Base-by-base conservation (phyloP, 64 coral and sea anemone species). In the Pocillopora damicornis region DNA sequence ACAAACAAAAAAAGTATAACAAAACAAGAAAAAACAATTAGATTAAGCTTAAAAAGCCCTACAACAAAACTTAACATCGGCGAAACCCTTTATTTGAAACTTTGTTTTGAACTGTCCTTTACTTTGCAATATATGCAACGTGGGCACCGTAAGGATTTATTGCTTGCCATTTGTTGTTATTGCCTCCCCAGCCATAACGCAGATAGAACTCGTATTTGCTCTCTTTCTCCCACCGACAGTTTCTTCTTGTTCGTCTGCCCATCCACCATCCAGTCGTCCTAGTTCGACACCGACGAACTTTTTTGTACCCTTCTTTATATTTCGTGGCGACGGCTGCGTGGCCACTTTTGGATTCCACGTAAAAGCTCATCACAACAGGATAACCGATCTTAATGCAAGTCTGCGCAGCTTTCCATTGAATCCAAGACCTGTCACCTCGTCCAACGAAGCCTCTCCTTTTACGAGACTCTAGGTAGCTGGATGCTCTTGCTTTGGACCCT, bases 311-410 rank as follows among this genome's bases (percentile, higher is more conserved):
- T 58, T 77, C 38, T 37, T 11, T 66, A 36, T 93, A 93, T 20
- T 36, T 75, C 37, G 92, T 93, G 14, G 76, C 87, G 30, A 93
- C 87, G 45, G 81, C 74, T 17, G 64, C 79, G 74, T 93, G 92
- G 14, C 14, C 62, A 15, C n/a, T 22, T 23, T 15, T 5, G 5
- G 5, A 4, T 56, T 56, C 75, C 76, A 59, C 17, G 3, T 63
- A 0, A 36, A 94, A 73, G 56, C 71, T 34, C 13, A 94, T 75
- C 4, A 59, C 22, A 5, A 76, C 92, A 10, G 92, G 92, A 17
- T 89, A 90, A 4, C n/a, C 61, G 0, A 22, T 68, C 45, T 94
- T 90, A 13, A 94, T 35, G 35, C 11, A 26, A 51, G 42, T 4
- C 13, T 38, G 25, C 2, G 62, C 86, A n/a, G 34, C 87, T 79